Percentiles rank a stretch among this genome's conserved stretches.
Evolutionary conservation across 2,113 vertebrate genomes (phyloP).

Genomic region (Chamaea fasciata): DNA sequence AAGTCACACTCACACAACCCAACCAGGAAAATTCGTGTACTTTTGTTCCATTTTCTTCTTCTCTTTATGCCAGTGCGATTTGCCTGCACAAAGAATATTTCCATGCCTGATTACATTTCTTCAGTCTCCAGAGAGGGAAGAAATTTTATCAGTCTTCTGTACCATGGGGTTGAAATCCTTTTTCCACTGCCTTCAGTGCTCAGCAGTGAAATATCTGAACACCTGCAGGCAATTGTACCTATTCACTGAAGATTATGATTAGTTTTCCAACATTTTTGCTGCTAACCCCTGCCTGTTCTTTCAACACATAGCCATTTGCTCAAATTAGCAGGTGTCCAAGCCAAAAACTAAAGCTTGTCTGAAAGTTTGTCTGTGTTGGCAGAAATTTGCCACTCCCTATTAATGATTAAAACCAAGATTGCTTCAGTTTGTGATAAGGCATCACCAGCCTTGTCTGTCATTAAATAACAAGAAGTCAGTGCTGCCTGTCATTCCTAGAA

Average conservation of each 20-base stretch:
- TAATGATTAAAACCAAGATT: neutral
- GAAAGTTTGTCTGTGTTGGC: neutral
- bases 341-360: neutral
- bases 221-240: neutral
- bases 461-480: neutral
- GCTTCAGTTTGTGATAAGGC: neutral
- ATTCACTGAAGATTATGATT: neutral
- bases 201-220: neutral
- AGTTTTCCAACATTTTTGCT: neutral
- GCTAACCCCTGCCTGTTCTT: neutral
- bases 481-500: slow-evolving; percentile 20
- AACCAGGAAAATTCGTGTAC: neutral
- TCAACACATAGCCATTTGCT: neutral
- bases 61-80: neutral
- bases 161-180: neutral
- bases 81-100: neutral
- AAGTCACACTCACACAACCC: neutral
- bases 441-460: neutral
- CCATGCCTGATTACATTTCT: neutral
- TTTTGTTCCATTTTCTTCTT: neutral
- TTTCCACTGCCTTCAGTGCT: neutral
- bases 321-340: neutral
- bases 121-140: neutral
- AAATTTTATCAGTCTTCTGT: neutral
- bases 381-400: neutral